These are phyloP conservation scores for Sarcophilus harrisii DNA, from an alignment of 2,797 vertebrate genomes.

Conservation along the genomic window DNA sequence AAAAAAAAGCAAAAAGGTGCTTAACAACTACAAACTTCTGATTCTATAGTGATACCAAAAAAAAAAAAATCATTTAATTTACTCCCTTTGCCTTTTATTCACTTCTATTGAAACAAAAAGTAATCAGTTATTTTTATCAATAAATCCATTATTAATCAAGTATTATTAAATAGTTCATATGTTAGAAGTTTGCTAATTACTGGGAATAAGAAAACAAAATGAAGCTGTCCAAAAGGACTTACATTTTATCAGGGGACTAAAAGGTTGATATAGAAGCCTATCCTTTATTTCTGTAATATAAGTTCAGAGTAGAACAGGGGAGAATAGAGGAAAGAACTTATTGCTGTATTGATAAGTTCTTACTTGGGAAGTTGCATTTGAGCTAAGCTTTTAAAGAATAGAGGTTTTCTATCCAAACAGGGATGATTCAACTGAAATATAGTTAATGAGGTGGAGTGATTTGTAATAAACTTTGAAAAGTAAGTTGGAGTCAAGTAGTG, in stretches of 20 bases:
- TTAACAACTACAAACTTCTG: conserved; percentile 7
- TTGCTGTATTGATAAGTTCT: neutral
- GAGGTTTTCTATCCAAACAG: neutral
- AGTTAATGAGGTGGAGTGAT: neutral
- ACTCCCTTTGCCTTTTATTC: neutral
- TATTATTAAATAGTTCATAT: neutral
- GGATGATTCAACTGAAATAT: neutral
- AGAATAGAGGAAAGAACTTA: neutral
- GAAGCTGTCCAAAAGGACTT: neutral
- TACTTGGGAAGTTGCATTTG: neutral
- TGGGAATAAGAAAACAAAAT: neutral
- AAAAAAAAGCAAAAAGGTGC: neutral
- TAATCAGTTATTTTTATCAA: neutral
- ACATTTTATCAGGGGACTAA: neutral
- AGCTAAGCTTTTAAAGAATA: neutral
- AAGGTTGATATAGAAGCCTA: neutral
- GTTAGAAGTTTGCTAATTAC: neutral
- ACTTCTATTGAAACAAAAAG: neutral
- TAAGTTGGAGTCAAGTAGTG: neutral
- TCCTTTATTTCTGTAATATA: neutral
- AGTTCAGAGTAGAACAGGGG: neutral
- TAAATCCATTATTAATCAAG: neutral
- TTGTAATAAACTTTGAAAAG: neutral
- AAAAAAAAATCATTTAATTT: neutral
- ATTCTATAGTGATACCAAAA: neutral